Percentiles rank a stretch among this genome's conserved stretches.
phyloP scores from a whole-genome alignment of 2,797 vertebrate genomes.

The Galago senegalensis region DNA sequence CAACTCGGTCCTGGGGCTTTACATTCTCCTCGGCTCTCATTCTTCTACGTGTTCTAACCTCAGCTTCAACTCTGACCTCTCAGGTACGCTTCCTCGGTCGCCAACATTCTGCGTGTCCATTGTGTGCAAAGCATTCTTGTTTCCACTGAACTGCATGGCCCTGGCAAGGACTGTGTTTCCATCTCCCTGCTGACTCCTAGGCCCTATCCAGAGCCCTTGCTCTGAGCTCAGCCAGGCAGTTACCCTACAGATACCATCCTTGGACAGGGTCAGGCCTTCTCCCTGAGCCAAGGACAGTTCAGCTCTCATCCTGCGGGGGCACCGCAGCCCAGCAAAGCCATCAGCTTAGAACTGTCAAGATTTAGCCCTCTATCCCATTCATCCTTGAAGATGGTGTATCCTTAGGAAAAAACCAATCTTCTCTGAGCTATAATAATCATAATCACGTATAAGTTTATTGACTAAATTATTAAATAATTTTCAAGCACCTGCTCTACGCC shows the following conservation, averaged over 20 bases:
- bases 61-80: not conserved
- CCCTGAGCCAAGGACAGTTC: not conserved
- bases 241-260: accelerated
- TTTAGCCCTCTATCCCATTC: not conserved
- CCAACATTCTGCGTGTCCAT: not conserved
- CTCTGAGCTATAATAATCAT: not conserved
- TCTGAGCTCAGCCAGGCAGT: not conserved
- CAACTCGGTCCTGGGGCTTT: not conserved
- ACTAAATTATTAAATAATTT: not conserved
- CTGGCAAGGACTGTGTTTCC: not conserved
- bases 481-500: not conserved
- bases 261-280: too few species aligned
- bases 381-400: not conserved
- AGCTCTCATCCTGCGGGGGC: constrained; percentile 60
- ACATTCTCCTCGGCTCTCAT: not conserved
- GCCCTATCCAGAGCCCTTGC: not conserved
- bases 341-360: not conserved
- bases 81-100: not conserved
- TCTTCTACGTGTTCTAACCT: not conserved
- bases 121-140: not conserved
- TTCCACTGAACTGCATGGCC: not conserved
- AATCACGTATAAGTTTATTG: not conserved
- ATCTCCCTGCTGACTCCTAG: not conserved
- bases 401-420: not conserved
- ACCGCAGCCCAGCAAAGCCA: constrained; percentile 58